Percentiles rank a stretch among this genome's conserved stretches.
Evolutionary conservation across 2,888 invertebrate genomes (phyloP).

Genomic region (Noctua pronuba): DNA sequence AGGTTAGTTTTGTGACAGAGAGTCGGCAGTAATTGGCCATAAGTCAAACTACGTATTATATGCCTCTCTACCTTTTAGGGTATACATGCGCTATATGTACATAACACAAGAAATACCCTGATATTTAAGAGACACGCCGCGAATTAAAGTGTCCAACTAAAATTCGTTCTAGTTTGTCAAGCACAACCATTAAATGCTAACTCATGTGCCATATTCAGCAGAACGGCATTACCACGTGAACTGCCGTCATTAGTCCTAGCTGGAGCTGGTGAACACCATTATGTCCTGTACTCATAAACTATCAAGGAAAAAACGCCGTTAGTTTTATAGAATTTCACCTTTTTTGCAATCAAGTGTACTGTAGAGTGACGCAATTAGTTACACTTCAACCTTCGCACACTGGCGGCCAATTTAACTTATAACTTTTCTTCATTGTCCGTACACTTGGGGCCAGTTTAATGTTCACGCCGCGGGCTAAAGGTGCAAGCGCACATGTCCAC

Average conservation of each 20-base stretch:
- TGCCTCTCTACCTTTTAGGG: neutral
- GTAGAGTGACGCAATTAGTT: conserved; percentile 66
- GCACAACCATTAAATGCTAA: conserved; percentile 35
- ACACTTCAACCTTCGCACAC: conserved; percentile 62
- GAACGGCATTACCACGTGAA: conserved; percentile 38
- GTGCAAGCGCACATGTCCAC: conserved; percentile 57
- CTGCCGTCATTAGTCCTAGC: conserved; percentile 33
- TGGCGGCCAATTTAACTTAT: conserved; percentile 53
- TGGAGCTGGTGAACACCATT: conserved; percentile 41
- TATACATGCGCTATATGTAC: neutral
- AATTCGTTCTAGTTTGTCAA: conserved; percentile 56
- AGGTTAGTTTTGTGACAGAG: neutral
- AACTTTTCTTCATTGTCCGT: conserved; percentile 58
- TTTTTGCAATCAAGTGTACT: conserved; percentile 64
- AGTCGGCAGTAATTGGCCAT: neutral
- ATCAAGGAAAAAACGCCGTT: conserved; percentile 53
- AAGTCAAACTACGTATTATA: neutral
- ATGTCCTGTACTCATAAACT: conserved; percentile 52
- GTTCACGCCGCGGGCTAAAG: conserved; percentile 62
- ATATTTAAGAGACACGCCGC: neutral
- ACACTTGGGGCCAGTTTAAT: conserved; percentile 60
- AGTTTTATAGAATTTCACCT: conserved; percentile 55
- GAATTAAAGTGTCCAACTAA: conserved; percentile 22
- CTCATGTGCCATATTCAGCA: conserved; percentile 41
- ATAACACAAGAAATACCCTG: neutral